Evolutionary conservation across 1,140 invertebrate genomes (phyloP), one percentile per base, ranked within the genome.

Genomic region (Brachionus asplanchnoidis): DNA sequence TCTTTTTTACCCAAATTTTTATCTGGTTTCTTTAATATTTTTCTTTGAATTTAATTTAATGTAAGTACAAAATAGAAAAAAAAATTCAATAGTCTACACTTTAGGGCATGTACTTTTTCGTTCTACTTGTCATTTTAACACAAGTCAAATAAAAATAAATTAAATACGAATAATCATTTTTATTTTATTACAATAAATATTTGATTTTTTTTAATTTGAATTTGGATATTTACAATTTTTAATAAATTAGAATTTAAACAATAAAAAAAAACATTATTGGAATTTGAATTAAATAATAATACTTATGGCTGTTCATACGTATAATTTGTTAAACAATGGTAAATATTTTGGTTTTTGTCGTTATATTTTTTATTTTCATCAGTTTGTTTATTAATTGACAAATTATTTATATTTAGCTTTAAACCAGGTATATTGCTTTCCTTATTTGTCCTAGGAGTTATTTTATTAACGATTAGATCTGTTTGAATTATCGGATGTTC

Each of bases 281-380:
- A 36, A 36, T 36, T 36, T 36, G 6, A 36, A 36, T 36, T 36
- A 7, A 36, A 7, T 36, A 7, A 36, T 17, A 14, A 53, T 3
- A 23, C 3, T 60, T 73, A 73, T 20, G 68, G 32, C n/a, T 73
- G 68, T 42, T 73, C 68, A 73, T 73, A 73, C 12, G 68, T 73
- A 73, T 73, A 73, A 73, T 73, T 73, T 40, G 68, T 73, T 73
- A 73, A 42, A 73, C 68, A 73, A 40, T 73, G 32, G 42, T 73
- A 73, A 40, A 73, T 73, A 73, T 73, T 73, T 12, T 73, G 12
- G 8, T 73, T 42, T n/a, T 36, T 9, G 2, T 42, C n/a, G 7
- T 7, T 9, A 20, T 9, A 23, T 17, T 14, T 3, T 40, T 73
- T 17, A 42, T 42, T 40, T 23, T 73, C 12, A 20, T 73, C 42